Evolutionary conservation across 2,113 vertebrate species (phyloP).

Genomic region (Apeltes quadracus): DNA sequence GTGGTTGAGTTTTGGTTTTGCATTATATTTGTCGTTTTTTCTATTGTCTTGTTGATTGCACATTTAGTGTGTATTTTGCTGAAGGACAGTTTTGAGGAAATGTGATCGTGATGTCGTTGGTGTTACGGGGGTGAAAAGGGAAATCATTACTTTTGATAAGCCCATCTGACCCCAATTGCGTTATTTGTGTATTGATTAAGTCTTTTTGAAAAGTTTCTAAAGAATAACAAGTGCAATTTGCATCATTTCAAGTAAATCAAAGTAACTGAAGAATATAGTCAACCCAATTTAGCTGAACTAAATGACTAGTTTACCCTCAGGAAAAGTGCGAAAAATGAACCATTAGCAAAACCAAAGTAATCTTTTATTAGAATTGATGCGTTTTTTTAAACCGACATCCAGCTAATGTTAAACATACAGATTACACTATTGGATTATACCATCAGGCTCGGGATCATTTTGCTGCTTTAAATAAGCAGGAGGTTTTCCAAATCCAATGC

Average conservation of each 20-base stretch:
- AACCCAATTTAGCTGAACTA: neutral
- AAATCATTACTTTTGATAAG: neutral
- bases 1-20: conserved; percentile 15
- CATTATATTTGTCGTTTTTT: neutral
- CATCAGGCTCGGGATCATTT: neutral
- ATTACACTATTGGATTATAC: neutral
- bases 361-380: no score
- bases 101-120: conserved; percentile 28
- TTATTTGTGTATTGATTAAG: neutral
- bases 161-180: neutral
- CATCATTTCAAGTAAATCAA: neutral
- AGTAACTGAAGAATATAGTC: no score
- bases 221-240: neutral
- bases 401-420: neutral
- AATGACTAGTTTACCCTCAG: neutral
- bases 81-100: conserved; percentile 6
- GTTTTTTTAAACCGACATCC: neutral
- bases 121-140: conserved; percentile 25
- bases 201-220: conserved; percentile 7
- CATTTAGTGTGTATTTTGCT: conserved; percentile 15
- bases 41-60: neutral
- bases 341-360: neutral
- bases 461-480: neutral
- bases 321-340: no score
- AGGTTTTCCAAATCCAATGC: neutral